Conservation (phyloP, 2,797 vertebrate species). For the Petrocephalus schoutedeni region DNA sequence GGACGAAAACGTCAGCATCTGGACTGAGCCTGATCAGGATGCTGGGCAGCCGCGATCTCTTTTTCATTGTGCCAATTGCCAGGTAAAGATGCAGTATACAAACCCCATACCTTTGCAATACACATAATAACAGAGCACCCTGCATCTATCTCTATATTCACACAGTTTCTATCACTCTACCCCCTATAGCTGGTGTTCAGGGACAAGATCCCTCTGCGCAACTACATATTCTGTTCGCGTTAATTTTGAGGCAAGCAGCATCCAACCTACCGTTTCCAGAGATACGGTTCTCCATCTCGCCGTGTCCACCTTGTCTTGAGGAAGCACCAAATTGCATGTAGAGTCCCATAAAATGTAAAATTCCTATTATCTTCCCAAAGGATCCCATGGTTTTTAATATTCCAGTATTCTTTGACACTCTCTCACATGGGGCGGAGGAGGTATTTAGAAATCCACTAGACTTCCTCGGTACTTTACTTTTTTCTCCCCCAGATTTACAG, state of each 20-base stretch:
- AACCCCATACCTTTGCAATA: neutral
- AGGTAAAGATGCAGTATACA: neutral
- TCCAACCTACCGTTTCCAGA: conserved; percentile 74
- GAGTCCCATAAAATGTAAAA: conserved; percentile 86
- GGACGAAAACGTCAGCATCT: neutral
- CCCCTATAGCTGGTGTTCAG: neutral
- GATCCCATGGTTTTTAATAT: conserved; percentile 66
- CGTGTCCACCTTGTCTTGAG: conserved; percentile 67
- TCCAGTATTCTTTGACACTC: conserved; percentile 49
- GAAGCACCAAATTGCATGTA: conserved; percentile 80
- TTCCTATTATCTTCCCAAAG: conserved; percentile 77
- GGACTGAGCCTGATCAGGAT: neutral
- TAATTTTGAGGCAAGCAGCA: neutral
- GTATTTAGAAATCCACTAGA: conserved; percentile 50
- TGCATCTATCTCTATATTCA: neutral
- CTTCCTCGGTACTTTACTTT: conserved; percentile 34
- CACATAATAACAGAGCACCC: neutral
- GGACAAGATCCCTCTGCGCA: conserved; percentile 9
- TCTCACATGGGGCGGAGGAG: conserved; percentile 61
- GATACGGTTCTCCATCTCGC: conserved; percentile 73
- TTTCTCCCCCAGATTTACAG: conserved; percentile 15
- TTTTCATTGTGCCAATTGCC: neutral
- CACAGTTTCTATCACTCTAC: neutral
- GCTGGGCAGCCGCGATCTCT: neutral
- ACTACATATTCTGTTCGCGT: neutral